Evolutionary conservation across 2,888 invertebrate species (phyloP), one percentile per base, ranked within the genome.

Genomic region (Notodonta dromedarius): DNA sequence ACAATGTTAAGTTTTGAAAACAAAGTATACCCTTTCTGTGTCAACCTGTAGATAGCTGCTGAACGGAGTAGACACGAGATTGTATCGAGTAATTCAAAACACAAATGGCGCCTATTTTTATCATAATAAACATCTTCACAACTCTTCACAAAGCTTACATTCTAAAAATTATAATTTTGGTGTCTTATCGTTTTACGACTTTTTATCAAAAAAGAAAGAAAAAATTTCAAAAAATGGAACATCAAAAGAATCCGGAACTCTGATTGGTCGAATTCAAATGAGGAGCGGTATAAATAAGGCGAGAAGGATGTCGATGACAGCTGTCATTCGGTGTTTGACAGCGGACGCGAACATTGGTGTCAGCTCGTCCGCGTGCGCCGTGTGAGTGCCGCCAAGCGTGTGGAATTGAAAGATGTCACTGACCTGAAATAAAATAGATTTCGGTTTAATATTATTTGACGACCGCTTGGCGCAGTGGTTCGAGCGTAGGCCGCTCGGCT

Each of bases 321-420:
- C 58, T 24, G 77, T 74, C 73, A 86, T 68, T 76, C 73, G 70
- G 16, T 65, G 71, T 54, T 62, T 61, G 56, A 69, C 14, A 14
- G 90, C 84, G 5, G 87, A 63, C 0, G 89, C 82, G 82, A 87
- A 89, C 86, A 89, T 85, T 0, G 91, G 92, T 2, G 87, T 88
- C 0, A 93, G 73, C 56, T 93, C 93, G 74, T 90, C 91, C 1
- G 91, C 93, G 76, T 91, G 91, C 0, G 88, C 89, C 1, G 92
- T 84, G 74, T 92, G 91, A 0, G 94, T 88, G n/a, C 95, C 94
- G 66, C 95, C 95, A 46, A 95, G 88, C 0, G 96, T 96, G 87
- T 96, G 95, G 88, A 96, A 96, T 84, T 96, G 96, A 90, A 96
- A 96, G 67, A 96, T 95, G 80, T 96, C 96, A 82, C 96, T 96